Conservation (phyloP, 2,797 vertebrate species). For the Lagodon rhomboides region DNA sequence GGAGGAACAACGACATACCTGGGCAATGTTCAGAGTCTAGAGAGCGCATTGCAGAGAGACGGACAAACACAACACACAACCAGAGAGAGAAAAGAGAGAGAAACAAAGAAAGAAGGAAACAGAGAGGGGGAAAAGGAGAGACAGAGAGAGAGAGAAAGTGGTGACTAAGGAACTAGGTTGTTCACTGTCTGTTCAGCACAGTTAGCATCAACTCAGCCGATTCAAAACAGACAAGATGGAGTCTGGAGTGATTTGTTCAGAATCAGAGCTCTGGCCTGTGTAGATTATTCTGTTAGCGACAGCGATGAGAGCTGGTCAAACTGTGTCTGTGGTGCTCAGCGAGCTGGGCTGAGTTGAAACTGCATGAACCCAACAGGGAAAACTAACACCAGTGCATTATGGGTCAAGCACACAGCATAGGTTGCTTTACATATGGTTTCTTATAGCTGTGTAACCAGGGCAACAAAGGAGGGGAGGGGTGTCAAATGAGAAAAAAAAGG, state of each 20-base stretch:
- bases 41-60: slow-evolving; percentile 95
- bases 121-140: slow-evolving; percentile 83
- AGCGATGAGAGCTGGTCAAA: slow-evolving; percentile 15
- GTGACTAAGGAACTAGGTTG: slow-evolving; percentile 97
- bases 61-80: slow-evolving; percentile 96
- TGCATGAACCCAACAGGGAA: slow-evolving; percentile 73
- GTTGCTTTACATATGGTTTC: slow-evolving; percentile 58
- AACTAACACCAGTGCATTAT: slow-evolving; percentile 76
- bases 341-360: slow-evolving; percentile 72
- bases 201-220: slow-evolving; percentile 74
- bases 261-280: not conserved
- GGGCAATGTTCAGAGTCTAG: slow-evolving; percentile 99
- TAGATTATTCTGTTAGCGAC: slow-evolving; percentile 15
- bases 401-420: slow-evolving; percentile 72
- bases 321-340: not conserved
- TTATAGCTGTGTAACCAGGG: slow-evolving; percentile 52
- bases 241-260: slow-evolving; percentile 27
- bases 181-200: slow-evolving; percentile 89
- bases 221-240: slow-evolving; percentile 76
- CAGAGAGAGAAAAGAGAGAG: slow-evolving; percentile 80
- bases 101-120: slow-evolving; percentile 55
- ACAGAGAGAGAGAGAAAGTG: slow-evolving; percentile 89
- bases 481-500: not conserved
- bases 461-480: slow-evolving; percentile 25
- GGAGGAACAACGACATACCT: slow-evolving; percentile 99